A percentile compares a stretch with the other conserved stretches of the same genome.
Conservation (phyloP, 1,140 invertebrate genomes). For the Drosophila kepulauana region DNA sequence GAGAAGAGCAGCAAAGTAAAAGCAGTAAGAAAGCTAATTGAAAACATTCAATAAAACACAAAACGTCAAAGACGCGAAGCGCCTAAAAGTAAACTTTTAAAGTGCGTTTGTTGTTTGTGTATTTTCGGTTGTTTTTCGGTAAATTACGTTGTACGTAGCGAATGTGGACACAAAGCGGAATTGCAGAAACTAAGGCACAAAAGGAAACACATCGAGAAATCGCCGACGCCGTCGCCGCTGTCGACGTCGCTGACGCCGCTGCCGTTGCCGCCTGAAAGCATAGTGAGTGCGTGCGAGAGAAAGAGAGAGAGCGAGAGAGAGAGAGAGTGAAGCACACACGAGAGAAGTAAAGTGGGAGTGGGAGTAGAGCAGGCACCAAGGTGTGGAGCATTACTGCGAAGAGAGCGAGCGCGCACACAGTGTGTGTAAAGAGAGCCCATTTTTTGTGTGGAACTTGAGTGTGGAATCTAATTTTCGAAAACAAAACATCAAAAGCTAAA, state of each 20-base stretch:
- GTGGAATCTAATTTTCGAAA: conserved; percentile 33
- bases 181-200: conserved; percentile 63
- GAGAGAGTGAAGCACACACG: conserved; percentile 4
- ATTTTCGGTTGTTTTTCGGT: conserved; percentile 58
- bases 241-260: conserved; percentile 32
- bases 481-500: conserved; percentile 40
- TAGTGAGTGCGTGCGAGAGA: conserved; percentile 6
- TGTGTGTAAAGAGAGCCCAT: conserved; percentile 28
- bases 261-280: conserved; percentile 69
- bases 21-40: conserved; percentile 9
- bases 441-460: conserved; percentile 32
- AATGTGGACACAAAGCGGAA: conserved; percentile 69
- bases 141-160: conserved; percentile 55
- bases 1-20: conserved; percentile 9
- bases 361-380: not conserved
- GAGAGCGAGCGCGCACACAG: conserved; percentile 20
- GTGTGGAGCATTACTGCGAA: conserved; percentile 32
- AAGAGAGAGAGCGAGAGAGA: conserved; percentile 6
- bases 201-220: conserved; percentile 62
- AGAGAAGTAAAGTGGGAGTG: conserved; percentile 6
- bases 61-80: not conserved
- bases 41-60: conserved; percentile 6
- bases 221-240: conserved; percentile 39
- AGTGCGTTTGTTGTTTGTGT: conserved; percentile 53
- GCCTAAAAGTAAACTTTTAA: conserved; percentile 21